phyloP scores from a whole-genome alignment of 2,888 invertebrate species.

The Lasiommata megera region DNA sequence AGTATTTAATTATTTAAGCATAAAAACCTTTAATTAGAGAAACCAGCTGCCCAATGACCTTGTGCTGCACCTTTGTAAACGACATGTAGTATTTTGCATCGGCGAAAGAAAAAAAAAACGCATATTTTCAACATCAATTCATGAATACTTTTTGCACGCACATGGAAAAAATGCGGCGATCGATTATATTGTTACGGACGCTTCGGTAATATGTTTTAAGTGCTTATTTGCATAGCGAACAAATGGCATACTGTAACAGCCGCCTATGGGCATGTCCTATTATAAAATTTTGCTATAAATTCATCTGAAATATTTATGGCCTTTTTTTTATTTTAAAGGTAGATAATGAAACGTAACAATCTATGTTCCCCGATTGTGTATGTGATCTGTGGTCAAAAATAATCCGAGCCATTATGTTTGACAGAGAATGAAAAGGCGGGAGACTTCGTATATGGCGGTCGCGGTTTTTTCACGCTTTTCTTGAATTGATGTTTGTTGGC shows the following conservation, averaged over 20 bases:
- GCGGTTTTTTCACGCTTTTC: too few species aligned
- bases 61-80: slow-evolving; percentile 73
- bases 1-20: slow-evolving; percentile 77
- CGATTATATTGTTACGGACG: slow-evolving; percentile 43
- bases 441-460: too few species aligned
- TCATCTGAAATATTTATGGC: background rate
- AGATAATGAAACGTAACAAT: too few species aligned
- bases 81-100: slow-evolving; percentile 67
- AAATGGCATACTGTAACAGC: slow-evolving; percentile 17
- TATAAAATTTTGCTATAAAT: slow-evolving; percentile 10
- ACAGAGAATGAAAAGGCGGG: too few species aligned
- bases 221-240: slow-evolving; percentile 43
- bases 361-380: too few species aligned
- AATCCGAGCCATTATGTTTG: too few species aligned
- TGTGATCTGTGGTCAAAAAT: too few species aligned
- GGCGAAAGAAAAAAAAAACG: slow-evolving; percentile 53
- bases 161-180: slow-evolving; percentile 43
- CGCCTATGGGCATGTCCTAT: slow-evolving; percentile 17
- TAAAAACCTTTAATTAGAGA: slow-evolving; percentile 77
- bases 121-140: slow-evolving; percentile 57
- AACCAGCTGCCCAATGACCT: slow-evolving; percentile 69
- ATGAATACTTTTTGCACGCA: slow-evolving; percentile 35
- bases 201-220: slow-evolving; percentile 45
- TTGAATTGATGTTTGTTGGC: too few species aligned
- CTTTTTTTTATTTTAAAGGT: background rate